These are phyloP conservation scores for Ectropis crepuscularia DNA, from an alignment of 2,888 invertebrate genomes.

Conservation along the genomic window DNA sequence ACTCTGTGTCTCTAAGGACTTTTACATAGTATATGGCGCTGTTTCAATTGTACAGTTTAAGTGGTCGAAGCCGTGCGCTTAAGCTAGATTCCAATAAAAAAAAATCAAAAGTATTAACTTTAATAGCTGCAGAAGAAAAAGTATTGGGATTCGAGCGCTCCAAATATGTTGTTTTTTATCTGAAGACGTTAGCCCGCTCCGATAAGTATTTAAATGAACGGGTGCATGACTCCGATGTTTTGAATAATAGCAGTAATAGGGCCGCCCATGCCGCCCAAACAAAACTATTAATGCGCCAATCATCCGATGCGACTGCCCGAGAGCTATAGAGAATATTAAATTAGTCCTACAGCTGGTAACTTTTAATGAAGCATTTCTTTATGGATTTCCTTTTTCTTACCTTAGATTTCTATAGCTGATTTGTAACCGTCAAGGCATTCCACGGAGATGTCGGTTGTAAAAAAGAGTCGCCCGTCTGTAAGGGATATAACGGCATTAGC, in stretches of 20 bases:
- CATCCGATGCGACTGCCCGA: constrained; percentile 29
- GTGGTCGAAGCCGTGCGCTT: no score
- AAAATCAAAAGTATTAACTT: constrained; percentile 65
- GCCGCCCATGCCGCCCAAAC: constrained; percentile 64
- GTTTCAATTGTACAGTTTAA: no score
- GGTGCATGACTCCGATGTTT: constrained; percentile 74
- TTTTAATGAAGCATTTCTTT: not conserved
- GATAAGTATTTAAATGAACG: constrained; percentile 73
- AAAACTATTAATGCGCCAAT: constrained; percentile 53
- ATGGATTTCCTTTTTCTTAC: constrained; percentile 5
- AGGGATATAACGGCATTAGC: constrained; percentile 40
- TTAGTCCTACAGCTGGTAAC: constrained; percentile 23
- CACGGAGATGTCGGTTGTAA: constrained; percentile 27
- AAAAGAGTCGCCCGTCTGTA: constrained; percentile 37
- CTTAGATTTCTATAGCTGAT: constrained; percentile 19
- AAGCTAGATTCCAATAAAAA: constrained; percentile 47
- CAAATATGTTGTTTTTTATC: constrained; percentile 62
- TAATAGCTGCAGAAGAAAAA: constrained; percentile 75
- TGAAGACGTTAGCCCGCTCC: constrained; percentile 67
- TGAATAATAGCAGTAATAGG: constrained; percentile 73
- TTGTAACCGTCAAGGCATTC: constrained; percentile 25
- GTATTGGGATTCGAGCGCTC: constrained; percentile 61
- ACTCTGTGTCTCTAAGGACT: no score
- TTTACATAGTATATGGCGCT: no score
- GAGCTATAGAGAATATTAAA: constrained; percentile 33